Conservation (phyloP, 2,888 invertebrate genomes). For the Epinotia brunnichana region DNA sequence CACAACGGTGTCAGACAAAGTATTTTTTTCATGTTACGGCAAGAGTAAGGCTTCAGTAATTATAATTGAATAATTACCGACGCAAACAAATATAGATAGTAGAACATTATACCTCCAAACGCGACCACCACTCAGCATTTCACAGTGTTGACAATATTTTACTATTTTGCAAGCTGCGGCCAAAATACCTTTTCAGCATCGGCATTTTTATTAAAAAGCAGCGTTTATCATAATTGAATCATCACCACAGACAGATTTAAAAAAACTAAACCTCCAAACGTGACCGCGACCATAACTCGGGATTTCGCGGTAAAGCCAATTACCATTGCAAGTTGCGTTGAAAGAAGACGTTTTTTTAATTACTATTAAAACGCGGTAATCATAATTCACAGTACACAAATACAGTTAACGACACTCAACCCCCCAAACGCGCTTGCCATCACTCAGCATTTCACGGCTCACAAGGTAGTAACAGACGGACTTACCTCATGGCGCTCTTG, state of each 20-base stretch:
- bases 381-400: not conserved
- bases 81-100: not conserved
- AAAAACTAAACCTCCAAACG: not conserved
- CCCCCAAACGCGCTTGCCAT: not conserved
- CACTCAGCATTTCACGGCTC: not conserved
- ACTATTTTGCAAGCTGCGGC: not conserved
- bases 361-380: not conserved
- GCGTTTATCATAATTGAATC: not conserved
- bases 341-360: not conserved
- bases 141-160: not conserved
- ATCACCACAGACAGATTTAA: not conserved
- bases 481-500: constrained; percentile 32
- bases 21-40: too few species aligned
- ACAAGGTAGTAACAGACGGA: constrained; percentile 1
- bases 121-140: not conserved
- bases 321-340: not conserved
- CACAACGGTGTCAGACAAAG: too few species aligned
- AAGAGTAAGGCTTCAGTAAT: too few species aligned
- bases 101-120: not conserved
- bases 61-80: not conserved
- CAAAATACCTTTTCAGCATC: not conserved
- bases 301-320: not conserved
- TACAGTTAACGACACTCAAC: not conserved
- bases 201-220: not conserved
- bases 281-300: not conserved